phyloP scores from a whole-genome alignment of 2,797 vertebrate genomes.

The Bryconaethiops microstoma region DNA sequence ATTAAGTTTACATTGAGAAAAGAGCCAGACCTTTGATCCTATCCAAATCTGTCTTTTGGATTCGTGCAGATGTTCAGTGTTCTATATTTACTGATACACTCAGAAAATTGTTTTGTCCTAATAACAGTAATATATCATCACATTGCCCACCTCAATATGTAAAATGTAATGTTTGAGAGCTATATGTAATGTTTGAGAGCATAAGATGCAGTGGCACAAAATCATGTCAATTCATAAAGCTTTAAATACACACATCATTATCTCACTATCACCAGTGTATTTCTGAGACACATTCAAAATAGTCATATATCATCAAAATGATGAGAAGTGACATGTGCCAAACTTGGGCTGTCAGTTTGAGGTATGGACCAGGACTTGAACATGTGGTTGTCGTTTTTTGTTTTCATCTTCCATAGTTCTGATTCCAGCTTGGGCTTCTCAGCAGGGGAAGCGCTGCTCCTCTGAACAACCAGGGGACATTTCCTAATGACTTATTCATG shows the following conservation, averaged over 20 bases:
- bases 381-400: constrained; percentile 4
- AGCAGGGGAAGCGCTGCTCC: constrained; percentile 46
- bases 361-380: background rate
- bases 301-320: constrained; percentile 36
- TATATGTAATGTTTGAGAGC: too few relatives aligned
- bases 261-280: constrained; percentile 8
- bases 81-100: too few relatives aligned
- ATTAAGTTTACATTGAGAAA: too few relatives aligned
- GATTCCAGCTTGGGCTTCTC: constrained; percentile 53
- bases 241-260: constrained; percentile 5
- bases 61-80: too few relatives aligned
- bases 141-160: too few relatives aligned
- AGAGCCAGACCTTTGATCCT: too few relatives aligned
- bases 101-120: too few relatives aligned
- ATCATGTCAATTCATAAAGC: too few relatives aligned
- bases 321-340: constrained; percentile 5
- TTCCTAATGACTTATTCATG: constrained; percentile 69
- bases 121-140: too few relatives aligned
- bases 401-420: constrained; percentile 33
- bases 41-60: too few relatives aligned
- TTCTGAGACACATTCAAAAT: constrained; percentile 52
- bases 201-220: too few relatives aligned
- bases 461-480: constrained; percentile 33
- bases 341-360: constrained; percentile 6
- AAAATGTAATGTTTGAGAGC: too few relatives aligned